phyloP scores from a whole-genome alignment of 2,888 invertebrate genomes.

The Sinotaia quadrata region DNA sequence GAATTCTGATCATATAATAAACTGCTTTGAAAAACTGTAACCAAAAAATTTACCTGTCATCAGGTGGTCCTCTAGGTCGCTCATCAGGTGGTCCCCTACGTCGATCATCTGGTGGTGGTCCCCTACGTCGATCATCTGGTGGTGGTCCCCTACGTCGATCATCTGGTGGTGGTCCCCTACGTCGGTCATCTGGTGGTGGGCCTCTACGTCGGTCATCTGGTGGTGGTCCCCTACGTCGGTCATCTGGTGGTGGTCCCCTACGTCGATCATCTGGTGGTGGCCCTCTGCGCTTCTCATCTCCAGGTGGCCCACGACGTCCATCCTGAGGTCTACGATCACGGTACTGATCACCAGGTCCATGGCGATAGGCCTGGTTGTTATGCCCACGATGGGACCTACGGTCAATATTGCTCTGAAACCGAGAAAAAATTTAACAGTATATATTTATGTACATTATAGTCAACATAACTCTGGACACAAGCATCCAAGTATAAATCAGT shows the following conservation, averaged over 20 bases:
- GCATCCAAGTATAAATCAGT: too few relatives aligned
- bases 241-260: slow-evolving; percentile 24
- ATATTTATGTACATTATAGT: too few relatives aligned
- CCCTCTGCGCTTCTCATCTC: slow-evolving; percentile 32
- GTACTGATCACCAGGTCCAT: slow-evolving; percentile 27
- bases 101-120: slow-evolving; percentile 32
- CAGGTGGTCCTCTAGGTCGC: slow-evolving; percentile 36
- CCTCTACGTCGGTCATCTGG: slow-evolving; percentile 30
- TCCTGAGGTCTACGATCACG: slow-evolving; percentile 35
- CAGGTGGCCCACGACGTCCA: slow-evolving; percentile 32
- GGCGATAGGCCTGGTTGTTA: slow-evolving; percentile 22
- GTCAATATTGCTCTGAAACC: slow-evolving; percentile 9
- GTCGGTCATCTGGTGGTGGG: slow-evolving; percentile 32
- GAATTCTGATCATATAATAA: too few relatives aligned
- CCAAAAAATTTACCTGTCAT: too few relatives aligned
- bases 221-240: slow-evolving; percentile 29
- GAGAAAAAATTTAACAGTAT: too few relatives aligned
- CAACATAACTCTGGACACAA: too few relatives aligned
- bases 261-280: slow-evolving; percentile 38
- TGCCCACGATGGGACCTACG: slow-evolving; percentile 12
- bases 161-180: slow-evolving; percentile 34
- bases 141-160: slow-evolving; percentile 32
- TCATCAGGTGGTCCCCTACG: slow-evolving; percentile 23
- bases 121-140: slow-evolving; percentile 31
- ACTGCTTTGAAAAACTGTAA: too few relatives aligned